Conservation (phyloP, 2,888 invertebrate species). For the Cecidostiba fungosa region DNA sequence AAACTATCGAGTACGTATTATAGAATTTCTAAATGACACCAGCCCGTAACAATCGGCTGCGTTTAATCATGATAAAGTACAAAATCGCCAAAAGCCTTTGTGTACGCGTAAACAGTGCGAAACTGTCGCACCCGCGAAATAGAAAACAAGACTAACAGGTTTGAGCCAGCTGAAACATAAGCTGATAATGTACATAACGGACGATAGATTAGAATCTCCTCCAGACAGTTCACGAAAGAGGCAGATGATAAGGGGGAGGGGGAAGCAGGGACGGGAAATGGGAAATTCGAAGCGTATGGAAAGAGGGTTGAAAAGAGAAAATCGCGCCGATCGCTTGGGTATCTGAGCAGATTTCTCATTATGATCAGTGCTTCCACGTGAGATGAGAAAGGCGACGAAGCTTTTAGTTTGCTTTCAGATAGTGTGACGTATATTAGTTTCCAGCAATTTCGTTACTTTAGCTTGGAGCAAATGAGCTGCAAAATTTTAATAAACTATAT, state of each 20-base stretch:
- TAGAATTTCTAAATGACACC: not conserved
- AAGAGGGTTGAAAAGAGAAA: slow-evolving; percentile 53
- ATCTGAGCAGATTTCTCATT: slow-evolving; percentile 46
- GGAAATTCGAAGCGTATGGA: slow-evolving; percentile 49
- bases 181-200: slow-evolving; percentile 67
- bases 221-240: slow-evolving; percentile 80
- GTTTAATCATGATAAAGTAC: slow-evolving; percentile 14
- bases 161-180: slow-evolving; percentile 74
- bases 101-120: not conserved
- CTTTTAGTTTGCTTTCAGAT: not conserved
- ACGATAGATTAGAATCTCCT: slow-evolving; percentile 75
- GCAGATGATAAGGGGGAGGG: slow-evolving; percentile 66
- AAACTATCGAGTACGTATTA: not conserved
- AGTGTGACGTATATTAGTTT: not conserved
- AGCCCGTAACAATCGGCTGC: not conserved
- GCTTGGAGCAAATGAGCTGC: not conserved
- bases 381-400: not conserved
- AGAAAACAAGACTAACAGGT: slow-evolving; percentile 69
- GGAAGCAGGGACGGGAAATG: slow-evolving; percentile 60
- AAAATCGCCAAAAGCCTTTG: slow-evolving; percentile 19
- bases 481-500: not conserved
- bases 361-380: not conserved
- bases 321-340: slow-evolving; percentile 24
- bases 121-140: slow-evolving; percentile 14
- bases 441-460: not conserved